Conservation (phyloP, 2,113 vertebrate species). For the Rhadina sibilatrix region DNA sequence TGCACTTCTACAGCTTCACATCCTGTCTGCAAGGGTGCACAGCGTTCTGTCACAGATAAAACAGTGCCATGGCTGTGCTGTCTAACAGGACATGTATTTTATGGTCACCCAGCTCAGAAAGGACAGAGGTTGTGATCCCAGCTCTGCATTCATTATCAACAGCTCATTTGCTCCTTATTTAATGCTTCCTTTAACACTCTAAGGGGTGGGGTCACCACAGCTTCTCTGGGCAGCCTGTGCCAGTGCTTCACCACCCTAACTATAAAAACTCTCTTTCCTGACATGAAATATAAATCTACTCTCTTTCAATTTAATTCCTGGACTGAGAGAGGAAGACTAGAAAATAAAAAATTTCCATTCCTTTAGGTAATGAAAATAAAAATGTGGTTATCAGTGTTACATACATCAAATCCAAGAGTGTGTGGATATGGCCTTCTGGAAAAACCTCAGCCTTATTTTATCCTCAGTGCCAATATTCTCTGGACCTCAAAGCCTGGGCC, state of each 20-base stretch:
- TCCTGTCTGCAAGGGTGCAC: neutral
- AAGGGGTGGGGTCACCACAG: too few species aligned
- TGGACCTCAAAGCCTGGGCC: neutral
- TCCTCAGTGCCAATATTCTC: neutral
- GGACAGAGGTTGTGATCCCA: neutral
- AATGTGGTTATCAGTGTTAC: neutral
- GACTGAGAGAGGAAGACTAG: neutral
- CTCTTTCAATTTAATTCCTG: neutral
- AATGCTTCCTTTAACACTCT: neutral
- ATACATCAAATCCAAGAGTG: neutral
- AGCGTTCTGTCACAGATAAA: neutral
- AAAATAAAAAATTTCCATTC: neutral
- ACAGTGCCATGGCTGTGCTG: rapidly evolving
- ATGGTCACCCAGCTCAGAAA: neutral
- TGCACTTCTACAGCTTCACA: neutral
- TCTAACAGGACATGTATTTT: neutral
- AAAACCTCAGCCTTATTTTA: neutral
- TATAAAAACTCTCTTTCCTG: neutral
- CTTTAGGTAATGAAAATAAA: neutral
- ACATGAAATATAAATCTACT: neutral
- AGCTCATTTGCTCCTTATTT: neutral
- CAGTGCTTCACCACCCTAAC: neutral
- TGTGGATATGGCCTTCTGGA: neutral
- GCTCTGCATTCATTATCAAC: neutral
- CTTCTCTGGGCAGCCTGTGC: neutral